A percentile compares a stretch with the other conserved stretches of the same genome.
Conservation (phyloP, 2,888 invertebrate genomes). For the Epicampocera succincta region DNA sequence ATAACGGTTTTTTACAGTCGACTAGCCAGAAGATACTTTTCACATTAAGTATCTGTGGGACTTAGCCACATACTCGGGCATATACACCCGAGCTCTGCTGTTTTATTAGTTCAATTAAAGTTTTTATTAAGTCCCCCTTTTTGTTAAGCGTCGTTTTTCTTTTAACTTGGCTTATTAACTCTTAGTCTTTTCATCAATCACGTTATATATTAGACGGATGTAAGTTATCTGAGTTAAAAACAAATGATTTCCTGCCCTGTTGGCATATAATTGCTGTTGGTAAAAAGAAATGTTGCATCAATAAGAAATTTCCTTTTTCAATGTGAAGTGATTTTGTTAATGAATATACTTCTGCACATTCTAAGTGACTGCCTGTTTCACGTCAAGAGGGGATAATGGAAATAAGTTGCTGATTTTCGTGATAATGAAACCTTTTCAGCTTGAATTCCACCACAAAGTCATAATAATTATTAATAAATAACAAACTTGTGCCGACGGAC, state of each 20-base stretch:
- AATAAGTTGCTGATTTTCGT: not conserved
- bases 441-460: too few relatives aligned
- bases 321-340: not conserved
- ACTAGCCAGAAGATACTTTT: conserved; percentile 15
- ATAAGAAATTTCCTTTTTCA: conserved; percentile 21
- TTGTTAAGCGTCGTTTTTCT: not conserved
- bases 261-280: not conserved
- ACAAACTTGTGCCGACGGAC: too few relatives aligned
- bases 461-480: too few relatives aligned
- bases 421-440: too few relatives aligned
- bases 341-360: not conserved
- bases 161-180: too few relatives aligned
- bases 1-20: conserved; percentile 5
- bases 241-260: conserved; percentile 40
- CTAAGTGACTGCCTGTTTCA: conserved; percentile 1
- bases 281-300: not conserved
- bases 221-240: conserved; percentile 4
- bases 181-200: not conserved
- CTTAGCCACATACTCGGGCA: too few relatives aligned
- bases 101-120: not conserved
- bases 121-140: not conserved
- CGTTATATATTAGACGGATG: conserved; percentile 9
- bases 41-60: too few relatives aligned
- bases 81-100: too few relatives aligned
- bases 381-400: not conserved